Evolutionary conservation across 2,113 vertebrate species (phyloP).

Genomic region (Pantherophis guttatus): DNA sequence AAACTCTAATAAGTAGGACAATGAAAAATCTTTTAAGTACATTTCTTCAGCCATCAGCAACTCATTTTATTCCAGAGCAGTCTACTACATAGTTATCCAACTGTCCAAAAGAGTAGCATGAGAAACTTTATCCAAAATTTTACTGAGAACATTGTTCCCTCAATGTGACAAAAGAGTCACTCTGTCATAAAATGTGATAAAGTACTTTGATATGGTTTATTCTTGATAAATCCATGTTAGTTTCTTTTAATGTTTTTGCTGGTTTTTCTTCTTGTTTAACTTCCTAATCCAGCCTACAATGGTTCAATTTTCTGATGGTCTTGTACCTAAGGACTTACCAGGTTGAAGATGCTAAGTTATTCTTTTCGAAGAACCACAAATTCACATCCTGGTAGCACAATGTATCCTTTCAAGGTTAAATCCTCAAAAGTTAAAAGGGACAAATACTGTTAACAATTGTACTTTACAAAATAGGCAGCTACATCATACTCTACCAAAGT

Average conservation of each 20-base stretch:
- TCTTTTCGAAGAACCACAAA: not conserved
- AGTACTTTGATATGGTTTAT: not conserved
- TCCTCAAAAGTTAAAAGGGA: not conserved
- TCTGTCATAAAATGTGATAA: not conserved
- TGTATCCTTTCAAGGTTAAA: not conserved
- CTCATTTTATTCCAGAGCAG: not conserved
- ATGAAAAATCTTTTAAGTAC: not conserved
- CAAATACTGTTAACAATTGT: not conserved
- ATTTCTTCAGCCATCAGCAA: not conserved
- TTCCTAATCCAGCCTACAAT: not conserved
- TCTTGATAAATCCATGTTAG: not conserved
- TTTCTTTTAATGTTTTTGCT: not conserved
- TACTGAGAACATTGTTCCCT: not conserved
- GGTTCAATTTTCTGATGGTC: not conserved
- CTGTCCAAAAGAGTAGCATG: not conserved
- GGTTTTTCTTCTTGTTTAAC: not conserved
- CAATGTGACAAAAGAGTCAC: not conserved
- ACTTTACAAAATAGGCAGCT: not conserved
- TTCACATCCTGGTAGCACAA: not conserved
- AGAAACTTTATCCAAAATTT: not conserved
- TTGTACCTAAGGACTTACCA: not conserved
- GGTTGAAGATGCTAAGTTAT: not conserved
- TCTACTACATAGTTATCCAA: not conserved
- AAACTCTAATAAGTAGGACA: not conserved
- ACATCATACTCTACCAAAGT: not conserved